phyloP scores from a whole-genome alignment of 2,113 vertebrate species.

The Heptranchias perlo region DNA sequence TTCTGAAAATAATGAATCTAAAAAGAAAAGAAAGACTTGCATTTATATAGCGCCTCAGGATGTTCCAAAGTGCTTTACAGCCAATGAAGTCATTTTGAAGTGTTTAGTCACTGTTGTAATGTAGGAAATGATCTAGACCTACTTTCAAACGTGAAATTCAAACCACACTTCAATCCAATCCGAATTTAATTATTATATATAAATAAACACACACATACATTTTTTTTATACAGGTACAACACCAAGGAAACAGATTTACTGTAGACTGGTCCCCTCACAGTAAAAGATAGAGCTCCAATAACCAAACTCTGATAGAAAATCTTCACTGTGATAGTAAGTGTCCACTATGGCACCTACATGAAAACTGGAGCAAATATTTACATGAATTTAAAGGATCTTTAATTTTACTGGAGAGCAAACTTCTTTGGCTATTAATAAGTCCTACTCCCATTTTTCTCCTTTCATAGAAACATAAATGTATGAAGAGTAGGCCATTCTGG shows the following conservation, averaged over 20 bases:
- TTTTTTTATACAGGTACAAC: neutral
- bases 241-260: neutral
- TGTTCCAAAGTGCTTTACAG: neutral
- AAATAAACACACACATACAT: neutral
- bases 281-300: neutral
- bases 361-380: neutral
- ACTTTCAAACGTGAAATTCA: neutral
- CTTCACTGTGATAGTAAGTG: neutral
- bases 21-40: neutral
- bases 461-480: neutral
- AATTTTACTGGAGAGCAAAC: neutral
- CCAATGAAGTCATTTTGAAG: neutral
- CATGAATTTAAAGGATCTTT: neutral
- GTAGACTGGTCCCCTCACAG: neutral
- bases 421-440: neutral
- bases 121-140: neutral
- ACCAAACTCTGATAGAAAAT: neutral
- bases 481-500: neutral
- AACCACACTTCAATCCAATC: neutral
- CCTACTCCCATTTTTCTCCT: neutral
- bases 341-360: neutral
- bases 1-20: neutral
- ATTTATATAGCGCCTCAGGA: neutral
- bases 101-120: neutral
- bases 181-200: neutral